Evolutionary conservation across 2,888 invertebrate genomes (phyloP).

Genomic region (Lycia hirtaria): DNA sequence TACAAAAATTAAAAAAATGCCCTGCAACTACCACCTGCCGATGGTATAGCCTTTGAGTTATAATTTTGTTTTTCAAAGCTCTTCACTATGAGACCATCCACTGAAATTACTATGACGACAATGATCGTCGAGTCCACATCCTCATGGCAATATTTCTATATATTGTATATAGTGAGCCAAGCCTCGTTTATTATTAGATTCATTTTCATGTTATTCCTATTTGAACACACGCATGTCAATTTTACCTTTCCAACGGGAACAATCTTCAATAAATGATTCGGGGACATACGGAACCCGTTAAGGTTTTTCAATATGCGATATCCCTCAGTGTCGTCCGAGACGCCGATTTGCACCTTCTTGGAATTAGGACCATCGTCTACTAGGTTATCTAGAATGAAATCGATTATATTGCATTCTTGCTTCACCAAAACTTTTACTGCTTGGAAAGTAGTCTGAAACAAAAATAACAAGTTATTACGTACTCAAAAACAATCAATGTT

Average conservation of each 20-base stretch:
- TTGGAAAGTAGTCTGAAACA: slow-evolving; percentile 67
- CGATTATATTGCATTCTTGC: slow-evolving; percentile 65
- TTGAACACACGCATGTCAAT: background rate
- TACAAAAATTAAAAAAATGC: too few species aligned
- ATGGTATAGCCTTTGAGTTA: too few species aligned
- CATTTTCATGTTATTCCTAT: background rate
- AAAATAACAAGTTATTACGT: background rate
- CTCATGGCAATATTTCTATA: too few species aligned
- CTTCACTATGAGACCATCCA: too few species aligned
- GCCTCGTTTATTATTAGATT: background rate
- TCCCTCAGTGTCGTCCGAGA: slow-evolving; percentile 67
- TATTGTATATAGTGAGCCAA: too few species aligned
- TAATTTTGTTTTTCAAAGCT: too few species aligned
- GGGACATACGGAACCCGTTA: slow-evolving; percentile 63
- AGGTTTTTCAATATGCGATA: slow-evolving; percentile 64
- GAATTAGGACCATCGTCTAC: slow-evolving; percentile 56
- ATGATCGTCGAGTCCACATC: too few species aligned
- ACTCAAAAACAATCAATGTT: background rate
- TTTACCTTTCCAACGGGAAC: slow-evolving; percentile 60
- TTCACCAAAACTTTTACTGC: slow-evolving; percentile 68
- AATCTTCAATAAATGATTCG: slow-evolving; percentile 58
- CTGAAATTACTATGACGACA: too few species aligned
- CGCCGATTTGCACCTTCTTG: slow-evolving; percentile 71
- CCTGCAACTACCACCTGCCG: too few species aligned
- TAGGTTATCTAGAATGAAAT: slow-evolving; percentile 72